Base-by-base conservation (phyloP, 30 jellyfish, hydroid and myxozoan species). In the Mastigias papua region DNA sequence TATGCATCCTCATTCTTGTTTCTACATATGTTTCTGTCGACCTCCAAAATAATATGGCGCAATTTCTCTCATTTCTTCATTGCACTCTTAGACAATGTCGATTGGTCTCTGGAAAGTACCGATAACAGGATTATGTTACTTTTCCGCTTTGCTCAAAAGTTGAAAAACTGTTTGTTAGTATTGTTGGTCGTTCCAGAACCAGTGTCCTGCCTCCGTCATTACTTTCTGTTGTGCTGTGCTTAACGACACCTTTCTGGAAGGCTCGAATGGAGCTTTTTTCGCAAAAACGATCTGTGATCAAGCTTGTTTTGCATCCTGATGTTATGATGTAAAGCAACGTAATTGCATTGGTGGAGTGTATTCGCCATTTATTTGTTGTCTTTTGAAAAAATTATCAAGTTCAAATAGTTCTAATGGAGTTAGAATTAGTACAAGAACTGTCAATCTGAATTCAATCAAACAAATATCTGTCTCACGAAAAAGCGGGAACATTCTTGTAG, bases 171-270 rank as follows among this genome's bases (percentile, higher is more conserved):
- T 42, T 28, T 78, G 29, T 54, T 61, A 23, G 91, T 81, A 48
- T 48, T 31, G 22, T 82, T 73, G 60, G 89, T 78, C 58, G 89
- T 78, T 31, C 89, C 77, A 4, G 89, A 30, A 46, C 89, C 89
- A 4, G 89, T 78, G 23, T 78, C 89, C 35, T 78, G 89, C 61
- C 26, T 25, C 67, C 89, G 34, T 58, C 89, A 78, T 27, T 78
- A 33, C 58, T 78, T 50, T 78, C 89, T 51, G 58, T 78, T 32
- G 78, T 78, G 78, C 89, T 78, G 35, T 78, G 78, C 11, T 57
- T 13, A 32, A 54, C 79, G 30, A 58, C 70, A 1, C 89, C 89
- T 60, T 78, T 78, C 48, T 31, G 15, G 51, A 9, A 31, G 28
- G 4, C 17, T 8, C 29, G 74, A 75, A 50, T 75, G 46, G 73